Percentiles rank a stretch among this genome's conserved stretches.
phyloP scores from a whole-genome alignment of 1,140 invertebrate genomes.

The Cotesia vestalis region DNA sequence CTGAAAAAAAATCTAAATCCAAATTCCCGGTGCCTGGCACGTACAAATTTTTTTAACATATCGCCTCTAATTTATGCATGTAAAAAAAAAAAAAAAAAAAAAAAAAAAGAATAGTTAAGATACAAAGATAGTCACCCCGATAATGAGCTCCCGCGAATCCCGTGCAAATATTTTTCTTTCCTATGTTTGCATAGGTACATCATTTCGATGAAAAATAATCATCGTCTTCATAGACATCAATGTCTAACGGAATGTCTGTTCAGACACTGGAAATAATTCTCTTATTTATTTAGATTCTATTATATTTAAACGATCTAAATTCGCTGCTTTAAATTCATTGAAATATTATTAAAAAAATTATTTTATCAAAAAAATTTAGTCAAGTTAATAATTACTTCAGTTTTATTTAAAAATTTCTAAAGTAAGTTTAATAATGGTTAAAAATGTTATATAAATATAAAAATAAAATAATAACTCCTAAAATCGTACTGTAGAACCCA shows the following conservation, averaged over 20 bases:
- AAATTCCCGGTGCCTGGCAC: constrained; percentile 14
- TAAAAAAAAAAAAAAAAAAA: constrained; percentile 38
- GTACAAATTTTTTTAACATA: constrained; percentile 39
- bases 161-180: constrained; percentile 58
- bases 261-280: constrained; percentile 25
- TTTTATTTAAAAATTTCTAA: no score
- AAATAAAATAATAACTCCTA: no score
- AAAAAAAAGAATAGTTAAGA: constrained; percentile 16
- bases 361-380: no score
- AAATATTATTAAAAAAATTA: no score
- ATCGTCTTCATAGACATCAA: not conserved
- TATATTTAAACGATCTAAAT: no score
- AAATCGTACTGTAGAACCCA: no score
- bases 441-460: no score
- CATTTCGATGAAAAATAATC: constrained; percentile 16
- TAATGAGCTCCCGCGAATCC: constrained; percentile 56
- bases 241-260: constrained; percentile 20
- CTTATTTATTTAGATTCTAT: no score
- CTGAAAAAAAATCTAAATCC: constrained; percentile 12
- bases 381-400: no score
- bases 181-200: constrained; percentile 52
- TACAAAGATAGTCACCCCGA: constrained; percentile 44
- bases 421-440: no score
- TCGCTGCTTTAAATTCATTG: no score
- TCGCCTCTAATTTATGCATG: constrained; percentile 65